phyloP scores from a whole-genome alignment of 2,888 invertebrate genomes.

The Salpingus planirostris region DNA sequence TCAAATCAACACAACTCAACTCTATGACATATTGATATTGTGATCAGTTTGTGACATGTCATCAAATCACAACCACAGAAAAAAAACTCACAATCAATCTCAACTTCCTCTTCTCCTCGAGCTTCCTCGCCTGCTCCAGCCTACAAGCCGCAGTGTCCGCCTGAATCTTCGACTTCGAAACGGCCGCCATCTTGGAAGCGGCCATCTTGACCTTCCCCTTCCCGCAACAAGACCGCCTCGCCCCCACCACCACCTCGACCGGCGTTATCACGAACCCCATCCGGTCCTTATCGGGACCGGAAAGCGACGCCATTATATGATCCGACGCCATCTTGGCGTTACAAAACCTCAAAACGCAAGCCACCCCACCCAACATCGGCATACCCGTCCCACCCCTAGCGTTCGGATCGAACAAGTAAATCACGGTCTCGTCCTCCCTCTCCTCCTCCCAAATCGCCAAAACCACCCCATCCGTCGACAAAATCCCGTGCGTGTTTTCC shows the following conservation, averaged over 20 bases:
- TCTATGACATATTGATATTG: too few species aligned
- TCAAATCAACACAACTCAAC: too few species aligned
- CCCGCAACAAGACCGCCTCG: constrained; percentile 15
- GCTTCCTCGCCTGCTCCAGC: constrained; percentile 14
- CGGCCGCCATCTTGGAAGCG: constrained; percentile 11
- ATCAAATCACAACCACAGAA: neutral
- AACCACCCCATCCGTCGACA: constrained; percentile 39
- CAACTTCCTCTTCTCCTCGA: constrained; percentile 22
- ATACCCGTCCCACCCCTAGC: constrained; percentile 40
- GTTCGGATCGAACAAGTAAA: constrained; percentile 53
- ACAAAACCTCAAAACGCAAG: constrained; percentile 47
- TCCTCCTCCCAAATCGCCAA: constrained; percentile 48
- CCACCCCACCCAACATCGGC: constrained; percentile 43
- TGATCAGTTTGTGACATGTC: neutral
- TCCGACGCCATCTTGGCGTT: constrained; percentile 44
- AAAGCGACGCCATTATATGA: constrained; percentile 47
- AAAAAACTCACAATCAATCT: too few species aligned
- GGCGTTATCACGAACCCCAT: constrained; percentile 39
- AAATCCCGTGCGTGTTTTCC: constrained; percentile 46
- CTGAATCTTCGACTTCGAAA: constrained; percentile 10
- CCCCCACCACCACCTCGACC: constrained; percentile 33
- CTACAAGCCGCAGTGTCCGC: constrained; percentile 16
- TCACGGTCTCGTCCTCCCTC: constrained; percentile 44
- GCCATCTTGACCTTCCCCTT: constrained; percentile 11
- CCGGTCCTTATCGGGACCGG: constrained; percentile 33